Evolutionary conservation across 1,140 invertebrate genomes (phyloP).

Genomic region (Drosophila sp.): DNA sequence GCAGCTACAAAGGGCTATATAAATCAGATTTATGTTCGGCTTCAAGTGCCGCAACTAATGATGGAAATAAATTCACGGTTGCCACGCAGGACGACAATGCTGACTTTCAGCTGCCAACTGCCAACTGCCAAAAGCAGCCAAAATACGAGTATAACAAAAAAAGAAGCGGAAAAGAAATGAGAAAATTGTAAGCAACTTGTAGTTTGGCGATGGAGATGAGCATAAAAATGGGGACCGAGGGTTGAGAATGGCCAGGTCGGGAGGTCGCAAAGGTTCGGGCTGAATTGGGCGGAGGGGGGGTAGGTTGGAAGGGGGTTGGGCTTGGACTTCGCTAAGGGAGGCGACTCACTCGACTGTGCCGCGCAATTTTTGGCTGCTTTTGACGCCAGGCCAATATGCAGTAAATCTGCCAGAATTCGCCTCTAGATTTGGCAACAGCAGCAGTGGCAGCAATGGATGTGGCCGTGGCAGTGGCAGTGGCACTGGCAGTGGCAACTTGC

Average conservation of each 20-base stretch:
- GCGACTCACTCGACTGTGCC: conserved; percentile 58
- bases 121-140: conserved; percentile 62
- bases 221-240: background rate
- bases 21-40: conserved; percentile 80
- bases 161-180: no score
- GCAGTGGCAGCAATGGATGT: conserved; percentile 46
- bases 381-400: conserved; percentile 84
- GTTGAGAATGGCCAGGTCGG: conserved; percentile 2
- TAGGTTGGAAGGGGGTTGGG: background rate
- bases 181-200: conserved; percentile 49
- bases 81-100: conserved; percentile 62
- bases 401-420: conserved; percentile 84
- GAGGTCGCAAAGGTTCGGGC: background rate
- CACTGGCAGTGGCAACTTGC: conserved; percentile 2
- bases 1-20: conserved; percentile 61
- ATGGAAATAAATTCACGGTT: conserved; percentile 80
- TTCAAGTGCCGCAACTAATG: conserved; percentile 83
- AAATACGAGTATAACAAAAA: conserved; percentile 14
- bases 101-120: conserved; percentile 61
- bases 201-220: conserved; percentile 20
- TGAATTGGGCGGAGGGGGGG: no score
- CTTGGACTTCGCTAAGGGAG: background rate
- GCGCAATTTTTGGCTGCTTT: conserved; percentile 79
- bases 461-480: conserved; percentile 6
- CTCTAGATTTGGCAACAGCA: conserved; percentile 80